Conservation (phyloP, 2,113 vertebrate genomes). For the Oryzias javanicus region DNA sequence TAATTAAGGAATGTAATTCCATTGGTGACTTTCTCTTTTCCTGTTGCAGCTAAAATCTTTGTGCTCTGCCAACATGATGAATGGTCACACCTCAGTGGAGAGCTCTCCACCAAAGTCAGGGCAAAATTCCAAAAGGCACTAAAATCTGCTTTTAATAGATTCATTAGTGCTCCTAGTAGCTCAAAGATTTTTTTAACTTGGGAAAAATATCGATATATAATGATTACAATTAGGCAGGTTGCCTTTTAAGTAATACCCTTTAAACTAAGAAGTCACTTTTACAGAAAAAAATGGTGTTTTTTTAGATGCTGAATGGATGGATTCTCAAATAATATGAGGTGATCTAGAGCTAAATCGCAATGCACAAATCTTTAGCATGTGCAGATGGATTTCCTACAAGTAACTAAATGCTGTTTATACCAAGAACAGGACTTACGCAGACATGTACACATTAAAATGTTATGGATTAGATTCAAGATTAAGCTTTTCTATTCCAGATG, state of each 20-base stretch:
- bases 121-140: conserved; percentile 25
- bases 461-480: not conserved
- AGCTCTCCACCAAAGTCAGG: conserved; percentile 22
- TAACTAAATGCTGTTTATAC: conserved; percentile 15
- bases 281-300: not conserved
- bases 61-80: conserved; percentile 27
- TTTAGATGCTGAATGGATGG: conserved; percentile 33
- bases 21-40: conserved; percentile 3
- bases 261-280: conserved; percentile 9
- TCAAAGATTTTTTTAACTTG: not conserved
- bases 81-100: not conserved
- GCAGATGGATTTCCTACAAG: conserved; percentile 21
- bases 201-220: too few species aligned
- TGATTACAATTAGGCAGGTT: conserved; percentile 28
- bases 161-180: conserved; percentile 41
- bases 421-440: conserved; percentile 1
- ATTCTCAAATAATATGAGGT: conserved; percentile 50
- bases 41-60: conserved; percentile 13
- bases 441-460: not conserved
- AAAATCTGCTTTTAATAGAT: conserved; percentile 17
- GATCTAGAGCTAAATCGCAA: conserved; percentile 43
- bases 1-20: conserved; percentile 15
- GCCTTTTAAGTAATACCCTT: conserved; percentile 11
- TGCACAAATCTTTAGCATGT: conserved; percentile 35
- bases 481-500: not conserved